phyloP scores from a whole-genome alignment of 1,140 invertebrate genomes.

The Drosophila kurseongensis region DNA sequence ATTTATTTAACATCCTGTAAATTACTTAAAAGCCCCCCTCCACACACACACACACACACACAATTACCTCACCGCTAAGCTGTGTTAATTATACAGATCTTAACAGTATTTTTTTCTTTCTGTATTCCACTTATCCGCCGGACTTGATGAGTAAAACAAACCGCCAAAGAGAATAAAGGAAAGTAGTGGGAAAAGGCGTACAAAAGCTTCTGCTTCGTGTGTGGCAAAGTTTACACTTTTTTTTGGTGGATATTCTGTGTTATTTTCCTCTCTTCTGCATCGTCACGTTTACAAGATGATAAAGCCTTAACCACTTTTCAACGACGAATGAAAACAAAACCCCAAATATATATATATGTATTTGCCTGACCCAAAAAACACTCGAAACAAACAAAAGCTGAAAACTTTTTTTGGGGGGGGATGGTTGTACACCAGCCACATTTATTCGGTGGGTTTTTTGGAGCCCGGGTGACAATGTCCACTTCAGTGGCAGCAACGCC shows the following conservation, averaged over 20 bases:
- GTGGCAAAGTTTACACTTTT: slow-evolving; percentile 29
- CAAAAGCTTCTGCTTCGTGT: slow-evolving; percentile 25
- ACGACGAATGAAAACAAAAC: slow-evolving; percentile 52
- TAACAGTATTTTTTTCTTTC: slow-evolving; percentile 19
- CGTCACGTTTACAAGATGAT: slow-evolving; percentile 80
- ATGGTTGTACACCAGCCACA: not conserved
- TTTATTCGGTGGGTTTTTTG: slow-evolving; percentile 9
- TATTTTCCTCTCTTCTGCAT: slow-evolving; percentile 60
- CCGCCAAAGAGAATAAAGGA: slow-evolving; percentile 26
- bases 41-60: not conserved
- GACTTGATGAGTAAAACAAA: slow-evolving; percentile 36
- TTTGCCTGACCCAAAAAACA: slow-evolving; percentile 71
- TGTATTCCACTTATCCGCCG: slow-evolving; percentile 28
- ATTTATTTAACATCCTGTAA: slow-evolving; percentile 24
- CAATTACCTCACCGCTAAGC: slow-evolving; percentile 55
- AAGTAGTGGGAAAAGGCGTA: slow-evolving; percentile 15
- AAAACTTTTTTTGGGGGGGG: slow-evolving; percentile 62
- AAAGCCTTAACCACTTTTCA: slow-evolving; percentile 79
- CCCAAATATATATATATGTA: slow-evolving; percentile 39
- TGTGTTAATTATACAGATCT: slow-evolving; percentile 54
- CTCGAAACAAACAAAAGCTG: slow-evolving; percentile 62
- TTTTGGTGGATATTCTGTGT: slow-evolving; percentile 26
- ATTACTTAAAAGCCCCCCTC: slow-evolving; percentile 23
- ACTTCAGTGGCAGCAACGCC: slow-evolving; percentile 60
- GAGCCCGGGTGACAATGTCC: slow-evolving; percentile 52